A percentile compares a stretch with the other conserved stretches of the same genome.
These are phyloP conservation scores for Heliothis peltigera DNA, from an alignment of 2,888 invertebrate genomes.

Conservation along the genomic window DNA sequence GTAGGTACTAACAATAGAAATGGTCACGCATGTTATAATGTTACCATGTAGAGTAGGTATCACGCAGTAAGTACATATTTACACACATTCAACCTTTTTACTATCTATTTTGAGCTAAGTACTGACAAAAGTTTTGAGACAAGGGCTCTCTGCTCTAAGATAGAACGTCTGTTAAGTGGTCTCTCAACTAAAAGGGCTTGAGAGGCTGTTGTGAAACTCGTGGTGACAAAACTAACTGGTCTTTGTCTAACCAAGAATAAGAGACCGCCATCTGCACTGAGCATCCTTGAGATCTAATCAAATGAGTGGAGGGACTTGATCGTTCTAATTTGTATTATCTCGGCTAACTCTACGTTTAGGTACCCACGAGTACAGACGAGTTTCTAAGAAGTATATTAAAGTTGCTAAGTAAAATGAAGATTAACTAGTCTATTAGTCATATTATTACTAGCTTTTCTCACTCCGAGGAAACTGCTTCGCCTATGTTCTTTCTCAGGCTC, in stretches of 20 bases:
- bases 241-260: slow-evolving; percentile 59
- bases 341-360: slow-evolving; percentile 9
- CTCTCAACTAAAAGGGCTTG: slow-evolving; percentile 63
- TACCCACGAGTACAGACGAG: not conserved
- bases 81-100: not conserved
- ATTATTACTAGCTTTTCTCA: no score
- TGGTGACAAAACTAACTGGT: slow-evolving; percentile 55
- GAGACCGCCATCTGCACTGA: slow-evolving; percentile 28
- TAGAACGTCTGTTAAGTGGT: slow-evolving; percentile 67
- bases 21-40: slow-evolving; percentile 32
- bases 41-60: slow-evolving; percentile 4
- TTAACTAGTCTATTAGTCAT: not conserved
- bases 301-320: slow-evolving; percentile 24
- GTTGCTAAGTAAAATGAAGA: not conserved
- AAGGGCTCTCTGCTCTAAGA: slow-evolving; percentile 66
- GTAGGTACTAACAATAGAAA: slow-evolving; percentile 20
- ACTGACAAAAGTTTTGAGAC: slow-evolving; percentile 68
- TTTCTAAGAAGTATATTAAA: not conserved
- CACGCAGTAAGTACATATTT: slow-evolving; percentile 11
- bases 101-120: slow-evolving; percentile 33
- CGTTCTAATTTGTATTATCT: not conserved
- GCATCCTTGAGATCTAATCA: slow-evolving; percentile 25
- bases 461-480: no score
- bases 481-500: no score
- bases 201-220: slow-evolving; percentile 47